phyloP scores from a whole-genome alignment of 2,113 vertebrate genomes.

The Eulemur rufifrons region DNA sequence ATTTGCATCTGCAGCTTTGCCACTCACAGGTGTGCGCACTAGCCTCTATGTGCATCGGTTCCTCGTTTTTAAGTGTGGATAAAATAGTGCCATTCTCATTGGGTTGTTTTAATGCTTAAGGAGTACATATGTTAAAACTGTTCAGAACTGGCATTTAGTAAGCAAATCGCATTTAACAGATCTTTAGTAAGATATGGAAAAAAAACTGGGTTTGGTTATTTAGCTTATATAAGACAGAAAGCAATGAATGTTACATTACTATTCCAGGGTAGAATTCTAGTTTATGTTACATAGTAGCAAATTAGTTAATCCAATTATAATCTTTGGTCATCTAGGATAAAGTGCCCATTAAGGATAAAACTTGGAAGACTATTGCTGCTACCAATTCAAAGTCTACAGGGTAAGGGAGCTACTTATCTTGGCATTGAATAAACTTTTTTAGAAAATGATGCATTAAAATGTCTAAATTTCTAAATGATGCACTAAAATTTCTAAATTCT shows the following conservation, averaged over 20 bases:
- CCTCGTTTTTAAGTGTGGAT: background rate
- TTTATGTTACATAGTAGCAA: background rate
- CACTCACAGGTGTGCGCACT: background rate
- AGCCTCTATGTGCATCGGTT: background rate
- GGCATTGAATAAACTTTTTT: background rate
- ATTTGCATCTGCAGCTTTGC: background rate
- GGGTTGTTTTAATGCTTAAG: background rate
- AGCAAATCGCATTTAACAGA: conserved; percentile 5
- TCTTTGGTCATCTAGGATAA: background rate
- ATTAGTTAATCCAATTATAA: background rate
- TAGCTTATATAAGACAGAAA: background rate
- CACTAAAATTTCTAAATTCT: background rate
- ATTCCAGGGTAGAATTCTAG: background rate
- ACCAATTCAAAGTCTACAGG: background rate
- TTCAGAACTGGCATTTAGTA: background rate
- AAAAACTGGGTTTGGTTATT: background rate
- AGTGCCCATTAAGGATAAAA: background rate
- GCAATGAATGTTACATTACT: background rate
- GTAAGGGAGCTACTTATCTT: background rate
- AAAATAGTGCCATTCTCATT: background rate
- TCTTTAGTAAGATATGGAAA: background rate
- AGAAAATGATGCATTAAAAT: background rate
- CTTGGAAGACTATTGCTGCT: background rate
- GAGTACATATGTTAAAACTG: background rate
- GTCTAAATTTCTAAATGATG: background rate